Evolutionary conservation across 2,113 vertebrate genomes (phyloP), one percentile per base, ranked within the genome.

Genomic region (Centropus bengalensis): DNA sequence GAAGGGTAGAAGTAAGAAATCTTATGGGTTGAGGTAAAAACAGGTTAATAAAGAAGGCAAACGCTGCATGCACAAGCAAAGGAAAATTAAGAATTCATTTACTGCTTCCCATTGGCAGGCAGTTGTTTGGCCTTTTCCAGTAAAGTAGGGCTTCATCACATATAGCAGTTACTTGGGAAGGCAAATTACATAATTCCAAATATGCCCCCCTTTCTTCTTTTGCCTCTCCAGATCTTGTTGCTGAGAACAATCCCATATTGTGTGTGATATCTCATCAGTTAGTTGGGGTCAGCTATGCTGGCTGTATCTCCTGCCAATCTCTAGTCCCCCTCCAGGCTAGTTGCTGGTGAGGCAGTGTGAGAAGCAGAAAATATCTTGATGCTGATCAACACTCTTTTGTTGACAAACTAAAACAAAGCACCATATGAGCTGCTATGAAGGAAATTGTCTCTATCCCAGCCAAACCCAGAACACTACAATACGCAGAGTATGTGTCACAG

Each of bases 11-110:
- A 68, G 19, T 33, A n/a, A 88, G 45, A 81, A 62, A 86, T 82
- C 6, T 63, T 0, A 0, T 67, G 45, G 8, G 17, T 28, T 67
- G 27, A 79, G 18, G 16, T 33, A 54, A 82, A 88, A 16, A 59
- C 21, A 42, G 27, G 32, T 49, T 69, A 82, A 74, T 60, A 74
- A 44, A 74, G 52, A 66, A 55, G 74, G 42, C 5, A 56, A 84
- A 79, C 81, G 22, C 6, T 8, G 6, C 22, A 2, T 36, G 26
- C 1, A 3, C 15, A 51, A 76, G 44, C 12, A 74, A 64, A 67
- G 6, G 10, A 82, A 77, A 55, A 76, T 8, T 0, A 80, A 47
- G 32, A 75, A 67, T 70, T 62, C 17, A 15, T 27, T 86, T 12
- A 38, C 17, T 16, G 6, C 62, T 66, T 62, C n/a, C n/a, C 17